Base-by-base conservation (phyloP, 2,113 vertebrate genomes). In the Tachuris rubrigastra region DNA sequence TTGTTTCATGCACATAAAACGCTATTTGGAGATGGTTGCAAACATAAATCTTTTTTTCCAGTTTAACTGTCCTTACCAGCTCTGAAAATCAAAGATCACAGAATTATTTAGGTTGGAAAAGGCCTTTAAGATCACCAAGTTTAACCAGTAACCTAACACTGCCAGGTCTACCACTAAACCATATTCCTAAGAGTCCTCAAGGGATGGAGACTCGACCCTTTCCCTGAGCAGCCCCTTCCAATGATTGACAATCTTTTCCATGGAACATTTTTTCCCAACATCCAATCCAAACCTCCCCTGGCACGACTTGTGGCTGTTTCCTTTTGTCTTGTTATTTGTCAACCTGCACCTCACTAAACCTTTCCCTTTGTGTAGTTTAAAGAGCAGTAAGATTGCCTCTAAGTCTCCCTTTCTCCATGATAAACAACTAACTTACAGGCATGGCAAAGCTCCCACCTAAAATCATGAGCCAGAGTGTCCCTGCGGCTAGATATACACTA, bases 321-420 rank as follows among this genome's bases (percentile, higher is more conserved):
- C 8, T 78, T 30, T 62, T 7, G 1, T 44, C 12, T 58, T 49
- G 1, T 16, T 53, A 53, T 19, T 14, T 44, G 4, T n/a, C 2
- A 9, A 44, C 23, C 1, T 4, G 6, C 13, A 39, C 8, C 15
- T 79, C 2, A 0, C 31, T 39, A 59, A 13, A 63, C 14, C 6
- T 13, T 13, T 35, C 39, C 53, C 63, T 47, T 4, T 20, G 7
- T 7, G 28, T 8, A 66, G 15, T 1, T 62, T 33, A 50, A 27
- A 59, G 12, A 66, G 18, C 1, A 0, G 4, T 12, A 23, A 37
- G 5, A 22, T 13, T 39, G 52, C 2, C 9, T 9, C 35, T 17
- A 5, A 46, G 39, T 8, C 35, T 13, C 24, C 19, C 59, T 12
- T 53, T 52, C 55, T 60, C 14, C n/a, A 47, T 8, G 7, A 15